Conservation (phyloP, 2,797 vertebrate species). For the Fringilla coelebs region DNA sequence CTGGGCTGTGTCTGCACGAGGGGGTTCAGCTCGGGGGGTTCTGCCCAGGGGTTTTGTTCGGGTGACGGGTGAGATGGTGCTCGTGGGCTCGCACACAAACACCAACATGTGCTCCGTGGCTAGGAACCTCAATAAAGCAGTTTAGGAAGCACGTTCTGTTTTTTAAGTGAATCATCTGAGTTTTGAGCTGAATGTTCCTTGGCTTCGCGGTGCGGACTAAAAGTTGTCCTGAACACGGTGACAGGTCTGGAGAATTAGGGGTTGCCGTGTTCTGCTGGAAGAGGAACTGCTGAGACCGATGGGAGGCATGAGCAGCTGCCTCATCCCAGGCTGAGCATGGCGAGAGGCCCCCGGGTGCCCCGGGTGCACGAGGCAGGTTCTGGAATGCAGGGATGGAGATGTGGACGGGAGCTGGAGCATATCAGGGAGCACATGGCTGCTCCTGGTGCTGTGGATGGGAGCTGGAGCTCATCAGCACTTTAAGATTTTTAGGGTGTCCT, state of each 20-base stretch:
- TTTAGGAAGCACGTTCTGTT: not conserved
- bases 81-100: fast-evolving
- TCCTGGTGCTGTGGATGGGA: fast-evolving
- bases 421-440: not conserved
- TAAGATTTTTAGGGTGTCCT: fast-evolving
- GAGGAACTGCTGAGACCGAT: not conserved
- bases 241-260: not conserved
- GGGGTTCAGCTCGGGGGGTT: not conserved
- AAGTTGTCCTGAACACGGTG: fast-evolving
- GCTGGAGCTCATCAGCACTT: fast-evolving
- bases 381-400: not conserved
- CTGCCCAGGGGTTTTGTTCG: not conserved
- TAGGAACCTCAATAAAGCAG: not conserved
- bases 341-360: not conserved
- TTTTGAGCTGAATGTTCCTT: not conserved
- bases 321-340: fast-evolving
- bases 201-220: fast-evolving
- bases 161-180: fast-evolving
- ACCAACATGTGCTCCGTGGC: fast-evolving
- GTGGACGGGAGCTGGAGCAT: not conserved
- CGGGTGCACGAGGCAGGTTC: not conserved
- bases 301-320: not conserved
- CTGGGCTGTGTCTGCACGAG: not conserved
- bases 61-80: fast-evolving
- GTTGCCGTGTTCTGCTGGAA: not conserved